Base-by-base conservation (phyloP, 2,797 vertebrate species). In the Novumbra hubbsi region DNA sequence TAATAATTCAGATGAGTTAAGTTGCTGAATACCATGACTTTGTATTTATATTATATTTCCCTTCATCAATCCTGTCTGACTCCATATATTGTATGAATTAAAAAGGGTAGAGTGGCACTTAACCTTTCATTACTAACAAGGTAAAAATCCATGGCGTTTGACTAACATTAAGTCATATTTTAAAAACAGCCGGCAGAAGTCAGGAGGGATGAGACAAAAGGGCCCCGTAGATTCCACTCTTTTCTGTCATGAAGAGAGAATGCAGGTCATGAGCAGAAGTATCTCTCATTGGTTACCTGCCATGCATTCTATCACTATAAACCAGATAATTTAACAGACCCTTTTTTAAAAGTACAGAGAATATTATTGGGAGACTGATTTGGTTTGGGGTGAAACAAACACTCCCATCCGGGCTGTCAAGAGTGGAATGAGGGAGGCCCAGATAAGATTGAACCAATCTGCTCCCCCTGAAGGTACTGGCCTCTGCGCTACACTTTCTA, bases 151-250 rank as follows among this genome's bases (percentile, higher is more conserved):
- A 73, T 68, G 52, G n/a, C 73, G 73, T 2, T 64, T 30, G 14
- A 64, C 68, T 41, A 41, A 0, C 9, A 72, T 81, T 73, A 76
- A 83, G 82, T 75, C 77, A 60, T 79, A 64, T 75, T 48, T 82
- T 74, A 85, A 75, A 77, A 73, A 75, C 64, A 81, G 75, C 6
- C 34, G 30, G 57, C 67, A 70, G 78, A 82, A 66, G 64, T 78
- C 63, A 70, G 62, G 11, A 74, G 9, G 12, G 14, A 14, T 45
- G 0, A 11, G 41, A 45, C 41, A 45, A 12, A 41, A 7, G 41
- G 41, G 5, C 41, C 41, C 9, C 5, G 75, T 14, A 8, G 4
- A 66, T 67, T 81, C 24, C 49, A 21, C 21, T 14, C 21, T 60
- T 60, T 24, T 27, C 41, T 11, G 41, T 45, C 41, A 2, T 2